phyloP scores from a whole-genome alignment of 2,888 invertebrate genomes.

The Macrosiphum euphorbiae region DNA sequence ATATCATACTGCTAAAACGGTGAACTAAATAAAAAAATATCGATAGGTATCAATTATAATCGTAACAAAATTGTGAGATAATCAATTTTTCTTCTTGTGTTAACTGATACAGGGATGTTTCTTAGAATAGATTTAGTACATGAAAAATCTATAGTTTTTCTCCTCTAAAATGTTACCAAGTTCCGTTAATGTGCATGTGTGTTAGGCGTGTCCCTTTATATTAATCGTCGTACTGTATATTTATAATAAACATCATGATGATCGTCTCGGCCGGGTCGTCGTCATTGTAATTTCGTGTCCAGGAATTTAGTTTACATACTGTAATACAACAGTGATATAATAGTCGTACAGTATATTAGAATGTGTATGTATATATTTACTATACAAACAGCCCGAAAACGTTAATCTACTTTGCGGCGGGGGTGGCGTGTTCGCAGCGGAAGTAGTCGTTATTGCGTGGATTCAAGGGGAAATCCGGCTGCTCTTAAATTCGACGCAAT shows the following conservation, averaged over 20 bases:
- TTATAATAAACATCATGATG: background rate
- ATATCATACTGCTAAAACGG: background rate
- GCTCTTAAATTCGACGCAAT: conserved; percentile 36
- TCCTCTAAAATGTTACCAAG: background rate
- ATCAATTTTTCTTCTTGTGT: background rate
- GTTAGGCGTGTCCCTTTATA: background rate
- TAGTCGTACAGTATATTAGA: background rate
- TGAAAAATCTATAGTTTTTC: background rate
- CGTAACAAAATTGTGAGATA: background rate
- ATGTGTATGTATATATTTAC: background rate
- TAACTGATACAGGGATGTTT: background rate
- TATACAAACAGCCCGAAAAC: conserved; percentile 11
- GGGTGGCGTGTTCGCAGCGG: background rate
- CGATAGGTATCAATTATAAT: background rate
- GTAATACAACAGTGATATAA: background rate
- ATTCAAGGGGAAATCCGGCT: conserved; percentile 35
- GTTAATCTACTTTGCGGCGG: conserved; percentile 29
- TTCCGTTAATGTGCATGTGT: background rate
- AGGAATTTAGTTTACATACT: conserved; percentile 30
- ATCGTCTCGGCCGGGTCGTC: background rate
- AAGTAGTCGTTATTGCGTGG: conserved; percentile 37
- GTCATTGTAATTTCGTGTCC: conserved; percentile 12
- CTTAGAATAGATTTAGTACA: background rate
- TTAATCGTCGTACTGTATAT: background rate
- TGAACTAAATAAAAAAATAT: background rate